Evolutionary conservation across 2,888 invertebrate genomes (phyloP), one percentile per base, ranked within the genome.

Genomic region (Trypoxylon attenuatum): DNA sequence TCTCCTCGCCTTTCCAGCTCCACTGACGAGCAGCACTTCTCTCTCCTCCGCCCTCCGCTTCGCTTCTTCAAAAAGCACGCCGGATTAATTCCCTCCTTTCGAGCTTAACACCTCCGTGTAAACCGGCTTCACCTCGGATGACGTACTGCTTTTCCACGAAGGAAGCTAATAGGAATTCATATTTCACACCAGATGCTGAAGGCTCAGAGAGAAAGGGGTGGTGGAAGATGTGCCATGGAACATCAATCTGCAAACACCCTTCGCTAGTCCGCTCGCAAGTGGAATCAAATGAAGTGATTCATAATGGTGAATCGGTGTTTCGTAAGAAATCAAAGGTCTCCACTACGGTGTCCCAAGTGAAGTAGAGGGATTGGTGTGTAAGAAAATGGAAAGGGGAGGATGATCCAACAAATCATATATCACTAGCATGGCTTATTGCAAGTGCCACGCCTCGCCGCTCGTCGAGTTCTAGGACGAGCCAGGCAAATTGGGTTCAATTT

Each of bases 21-120:
- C 54, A 33, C 52, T 61, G 18, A 42, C 58, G 18, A 54, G 59
- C 60, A 63, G 56, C 63, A 62, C 69, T 53, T 52, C 64, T 71
- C 60, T 38, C 21, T 23, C 58, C 27, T 51, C 65, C 39, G 49
- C 66, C 29, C 21, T 21, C 52, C 29, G 18, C 8, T 10, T 13
- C 54, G 22, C 22, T 10, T 43, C 10, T n/a, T n/a, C n/a, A 53
- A 53, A 66, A 66, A 66, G 53, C 61, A 39, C 43, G 39, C 39
- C 43, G 67, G 47, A 67, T 71, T 70, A 61, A 68, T 68, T 53
- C 56, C 66, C 50, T 57, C 55, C 59, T 38, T 50, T 33, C 39
- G 55, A 52, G 61, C 60, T 70, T 71, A 66, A 62, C 71, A 71
- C 71, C 71, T 62, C 6, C 42, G 46, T 29, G 33, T 22, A 16